Base-by-base conservation (phyloP, 2,113 vertebrate genomes). In the Zosterops pallidus region DNA sequence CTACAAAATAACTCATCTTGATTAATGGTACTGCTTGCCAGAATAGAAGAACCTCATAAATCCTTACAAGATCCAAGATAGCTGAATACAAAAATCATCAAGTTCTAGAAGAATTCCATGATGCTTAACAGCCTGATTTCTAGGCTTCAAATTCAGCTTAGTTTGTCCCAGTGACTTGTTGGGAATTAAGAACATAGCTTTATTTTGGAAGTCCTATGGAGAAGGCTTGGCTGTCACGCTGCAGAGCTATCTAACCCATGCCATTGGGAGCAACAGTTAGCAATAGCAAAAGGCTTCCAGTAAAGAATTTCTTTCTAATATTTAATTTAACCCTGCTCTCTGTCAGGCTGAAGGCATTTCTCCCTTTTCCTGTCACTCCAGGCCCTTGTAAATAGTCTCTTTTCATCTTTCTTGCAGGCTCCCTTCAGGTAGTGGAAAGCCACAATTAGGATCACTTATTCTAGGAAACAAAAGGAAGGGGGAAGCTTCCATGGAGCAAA, bases 21-120 rank as follows among this genome's bases (percentile, higher is more conserved):
- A 95, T 81, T 92, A 81, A 89, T 6, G 31, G 64, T 20, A 33
- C 44, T 78, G 60, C 76, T 75, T 81, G 86, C 91, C 83, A 92
- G 86, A 83, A 59, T 0, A 82, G 49, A 89, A 81, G 11, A 89
- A 75, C 31, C 64, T 92, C 83, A 86, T n/a, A 90, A 82, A 91
- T 74, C 2, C 6, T 35, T 41, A 37, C 14, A 35, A 69, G 65
- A 84, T 64, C 69, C 77, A 86, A 91, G 53, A 91, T 1, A 79
- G 53, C 37, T 24, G 47, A 92, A 89, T 11, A 55, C 11, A 75
- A 71, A 82, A 82, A 64, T 47, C 74, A 94, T 62, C 77, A 94
- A 95, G 47, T 86, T 92, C 94, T 92, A 95, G 77, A 95, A 87
- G 65, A 84, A 76, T 41, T 37, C 56, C 31, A 37, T 19, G 17